Evolutionary conservation across 2,113 vertebrate species (phyloP).

Genomic region (Halichoerus grypus): DNA sequence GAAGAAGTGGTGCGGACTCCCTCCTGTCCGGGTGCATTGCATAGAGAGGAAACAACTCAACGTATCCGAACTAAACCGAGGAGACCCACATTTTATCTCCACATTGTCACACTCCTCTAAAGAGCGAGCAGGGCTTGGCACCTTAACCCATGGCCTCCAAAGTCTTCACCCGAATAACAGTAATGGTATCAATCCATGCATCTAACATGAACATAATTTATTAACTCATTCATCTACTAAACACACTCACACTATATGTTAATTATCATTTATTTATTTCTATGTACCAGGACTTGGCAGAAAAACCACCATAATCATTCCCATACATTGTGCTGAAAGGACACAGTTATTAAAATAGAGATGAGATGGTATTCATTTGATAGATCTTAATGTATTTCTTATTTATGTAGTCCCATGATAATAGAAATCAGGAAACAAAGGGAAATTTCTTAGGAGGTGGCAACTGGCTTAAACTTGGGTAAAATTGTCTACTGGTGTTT

Average conservation of each 20-base stretch:
- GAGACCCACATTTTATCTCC: neutral
- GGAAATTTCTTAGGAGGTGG: constrained; percentile 61
- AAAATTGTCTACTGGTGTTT: constrained; percentile 57
- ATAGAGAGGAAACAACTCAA: neutral
- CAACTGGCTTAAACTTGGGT: constrained; percentile 76
- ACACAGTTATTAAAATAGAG: constrained; percentile 47
- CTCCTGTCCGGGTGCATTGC: neutral
- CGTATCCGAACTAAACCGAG: neutral
- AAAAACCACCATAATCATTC: neutral
- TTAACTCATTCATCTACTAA: constrained; percentile 24
- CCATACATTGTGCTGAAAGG: neutral
- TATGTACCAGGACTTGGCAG: neutral
- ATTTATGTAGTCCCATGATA: constrained; percentile 73
- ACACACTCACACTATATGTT: neutral
- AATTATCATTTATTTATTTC: constrained; percentile 38
- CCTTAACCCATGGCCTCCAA: neutral
- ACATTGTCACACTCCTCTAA: neutral
- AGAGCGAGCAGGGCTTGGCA: neutral
- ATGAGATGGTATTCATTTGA: neutral
- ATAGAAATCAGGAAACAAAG: constrained; percentile 76
- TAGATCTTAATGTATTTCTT: constrained; percentile 71
- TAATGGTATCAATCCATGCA: neutral
- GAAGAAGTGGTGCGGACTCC: neutral
- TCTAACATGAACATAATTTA: neutral
- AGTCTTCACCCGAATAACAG: neutral